Percentiles rank a stretch among this genome's conserved stretches.
Conservation (phyloP, 1,140 invertebrate genomes). For the Metopolophium dirhodum region DNA sequence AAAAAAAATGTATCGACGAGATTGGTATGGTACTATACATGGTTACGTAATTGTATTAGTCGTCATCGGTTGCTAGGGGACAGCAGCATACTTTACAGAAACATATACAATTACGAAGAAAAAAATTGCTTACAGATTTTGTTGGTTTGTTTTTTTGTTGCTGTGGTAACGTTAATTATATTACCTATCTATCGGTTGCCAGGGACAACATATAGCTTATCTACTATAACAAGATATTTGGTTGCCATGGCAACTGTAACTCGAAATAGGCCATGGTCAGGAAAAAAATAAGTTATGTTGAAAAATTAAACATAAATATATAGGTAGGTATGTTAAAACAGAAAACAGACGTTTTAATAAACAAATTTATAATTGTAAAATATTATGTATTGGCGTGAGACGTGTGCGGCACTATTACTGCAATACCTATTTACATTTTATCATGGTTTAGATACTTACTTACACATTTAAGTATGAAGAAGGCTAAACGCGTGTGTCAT, state of each 20-base stretch:
- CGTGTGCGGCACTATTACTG: background rate
- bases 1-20: background rate
- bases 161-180: background rate
- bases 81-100: fast-evolving
- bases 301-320: no score
- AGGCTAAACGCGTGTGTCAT: no score
- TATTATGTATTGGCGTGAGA: background rate
- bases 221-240: background rate
- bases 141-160: background rate
- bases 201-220: background rate
- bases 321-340: background rate
- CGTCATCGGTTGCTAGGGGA: background rate
- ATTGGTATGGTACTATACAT: background rate
- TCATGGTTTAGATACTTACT: no score
- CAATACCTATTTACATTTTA: background rate
- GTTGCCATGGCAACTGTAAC: background rate
- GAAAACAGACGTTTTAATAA: background rate
- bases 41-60: background rate
- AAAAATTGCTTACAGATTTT: background rate
- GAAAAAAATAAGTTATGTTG: background rate
- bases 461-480: background rate
- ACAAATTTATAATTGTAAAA: background rate
- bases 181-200: background rate
- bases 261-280: background rate
- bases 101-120: background rate